Evolutionary conservation across 1,140 invertebrate species (phyloP).

Genomic region (Cydia strobilella): DNA sequence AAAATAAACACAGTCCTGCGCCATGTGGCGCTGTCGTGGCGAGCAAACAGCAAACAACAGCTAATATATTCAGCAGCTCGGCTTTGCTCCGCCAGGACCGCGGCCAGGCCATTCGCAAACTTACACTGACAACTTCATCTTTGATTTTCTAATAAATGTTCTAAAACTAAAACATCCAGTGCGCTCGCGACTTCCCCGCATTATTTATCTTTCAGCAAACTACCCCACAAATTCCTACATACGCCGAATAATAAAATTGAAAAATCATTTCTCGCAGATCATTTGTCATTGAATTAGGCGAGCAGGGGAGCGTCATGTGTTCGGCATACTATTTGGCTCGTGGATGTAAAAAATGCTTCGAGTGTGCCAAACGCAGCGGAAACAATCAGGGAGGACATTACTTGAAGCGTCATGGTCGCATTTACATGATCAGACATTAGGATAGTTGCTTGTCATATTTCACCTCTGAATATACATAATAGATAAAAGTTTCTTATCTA

Average conservation of each 20-base stretch:
- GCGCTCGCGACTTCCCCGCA: neutral
- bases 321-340: constrained; percentile 43
- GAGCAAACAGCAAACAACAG: constrained; percentile 63
- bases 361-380: constrained; percentile 43
- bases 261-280: constrained; percentile 36
- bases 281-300: constrained; percentile 45
- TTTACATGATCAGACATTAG: constrained; percentile 31
- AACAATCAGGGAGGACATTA: constrained; percentile 31
- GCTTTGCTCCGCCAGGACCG: constrained; percentile 2
- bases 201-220: constrained; percentile 27
- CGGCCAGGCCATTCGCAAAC: constrained; percentile 33
- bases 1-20: constrained; percentile 71
- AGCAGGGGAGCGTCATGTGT: constrained; percentile 44
- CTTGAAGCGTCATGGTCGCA: constrained; percentile 17
- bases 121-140: constrained; percentile 40
- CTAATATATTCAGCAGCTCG: constrained; percentile 70
- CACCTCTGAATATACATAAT: neutral
- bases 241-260: constrained; percentile 33
- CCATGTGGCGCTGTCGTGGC: constrained; percentile 65
- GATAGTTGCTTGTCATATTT: constrained; percentile 36
- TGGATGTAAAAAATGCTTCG: constrained; percentile 42
- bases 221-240: constrained; percentile 8
- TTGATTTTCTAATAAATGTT: constrained; percentile 41
- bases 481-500: neutral
- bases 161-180: constrained; percentile 39